Base-by-base conservation (phyloP, 2,888 invertebrate species). In the Mythimna pallens region DNA sequence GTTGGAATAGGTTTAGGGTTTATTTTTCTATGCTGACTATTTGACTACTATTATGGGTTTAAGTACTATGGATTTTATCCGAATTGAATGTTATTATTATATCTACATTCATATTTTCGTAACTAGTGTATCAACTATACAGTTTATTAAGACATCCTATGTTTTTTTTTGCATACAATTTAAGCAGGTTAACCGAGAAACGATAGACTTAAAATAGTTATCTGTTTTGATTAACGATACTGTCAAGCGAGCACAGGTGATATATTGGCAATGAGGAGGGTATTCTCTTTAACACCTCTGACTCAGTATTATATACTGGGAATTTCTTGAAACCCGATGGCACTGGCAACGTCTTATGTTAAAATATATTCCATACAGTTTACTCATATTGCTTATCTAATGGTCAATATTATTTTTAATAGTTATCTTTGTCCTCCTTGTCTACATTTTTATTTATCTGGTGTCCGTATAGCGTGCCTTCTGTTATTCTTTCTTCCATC, bases 191-290 rank as follows among this genome's bases (percentile, higher is more conserved):
- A 70, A 40, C 34, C 30, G n/a, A 34, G 30, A 50, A 47, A 59
- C 30, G n/a, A 66, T 66, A 66, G 43, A 62, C 22, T 65, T 73
- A 64, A 73, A 70, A 81, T 73, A 67, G 52, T 50, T 69, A 76
- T 78, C 57, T 65, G 30, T 73, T 72, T 81, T 85, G 80, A 86
- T 82, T 84, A 82, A 83, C 78, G 76, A 80, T 82, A 72, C 80
- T 84, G 85, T 82, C 82, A 82, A 63, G 73, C 57, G 20, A 63
- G 65, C 43, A 65, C 54, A 65, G 36, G 73, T 84, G 82, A 85
- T 86, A 75, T 85, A 85, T 88, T 72, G 82, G 62, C 40, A 61
- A 73, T 76, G 70, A 73, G 67, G 66, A 73, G 4, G 4, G 52
- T 59, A 70, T 71, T 66, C 76, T 82, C 58, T 57, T 66, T 70